Evolutionary conservation across 2,797 vertebrate species (phyloP).

Genomic region (Smutsia temminckii): DNA sequence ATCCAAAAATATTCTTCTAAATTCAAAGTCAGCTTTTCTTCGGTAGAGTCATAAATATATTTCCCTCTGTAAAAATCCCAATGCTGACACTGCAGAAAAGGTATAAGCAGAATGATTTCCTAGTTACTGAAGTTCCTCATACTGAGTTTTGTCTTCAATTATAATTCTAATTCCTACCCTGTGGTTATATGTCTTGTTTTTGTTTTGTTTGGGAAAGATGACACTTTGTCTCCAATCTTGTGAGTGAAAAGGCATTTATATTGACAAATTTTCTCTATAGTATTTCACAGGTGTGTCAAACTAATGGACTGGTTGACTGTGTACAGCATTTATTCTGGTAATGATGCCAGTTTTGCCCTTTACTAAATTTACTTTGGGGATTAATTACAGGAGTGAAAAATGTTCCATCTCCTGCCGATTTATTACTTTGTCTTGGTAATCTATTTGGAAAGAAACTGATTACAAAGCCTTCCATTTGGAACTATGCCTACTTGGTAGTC

Average conservation of each 20-base stretch:
- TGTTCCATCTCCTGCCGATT: not conserved
- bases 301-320: not conserved
- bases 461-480: constrained; percentile 29
- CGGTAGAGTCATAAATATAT: not conserved
- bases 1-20: not conserved
- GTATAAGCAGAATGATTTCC: not conserved
- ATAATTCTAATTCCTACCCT: not conserved
- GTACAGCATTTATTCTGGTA: not conserved
- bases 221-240: not conserved
- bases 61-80: not conserved
- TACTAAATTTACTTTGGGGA: constrained; percentile 10
- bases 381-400: not conserved
- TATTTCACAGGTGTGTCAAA: not conserved
- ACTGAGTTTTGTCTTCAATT: not conserved
- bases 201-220: constrained; percentile 14
- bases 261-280: not conserved
- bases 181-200: not conserved
- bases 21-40: constrained; percentile 30
- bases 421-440: constrained; percentile 9
- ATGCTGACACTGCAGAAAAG: not conserved
- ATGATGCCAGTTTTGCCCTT: not conserved
- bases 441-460: not conserved
- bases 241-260: not conserved
- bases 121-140: not conserved
- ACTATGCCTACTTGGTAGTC: not conserved